Evolutionary conservation across 2,888 invertebrate genomes (phyloP).

Genomic region (Enchytraeus crypticus): DNA sequence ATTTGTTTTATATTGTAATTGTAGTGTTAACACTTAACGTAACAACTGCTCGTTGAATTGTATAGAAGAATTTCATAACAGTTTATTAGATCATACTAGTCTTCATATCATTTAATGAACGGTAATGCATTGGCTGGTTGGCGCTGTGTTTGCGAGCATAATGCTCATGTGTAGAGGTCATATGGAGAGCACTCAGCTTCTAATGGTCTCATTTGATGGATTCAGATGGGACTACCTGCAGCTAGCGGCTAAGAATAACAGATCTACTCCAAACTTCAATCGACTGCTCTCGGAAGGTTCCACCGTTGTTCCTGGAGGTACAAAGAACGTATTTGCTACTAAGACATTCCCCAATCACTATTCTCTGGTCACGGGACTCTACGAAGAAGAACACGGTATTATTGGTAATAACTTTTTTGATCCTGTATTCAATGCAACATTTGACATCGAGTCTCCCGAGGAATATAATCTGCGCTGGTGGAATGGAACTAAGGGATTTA

Average conservation of each 20-base stretch:
- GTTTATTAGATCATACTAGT: no score
- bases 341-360: slow-evolving; percentile 70
- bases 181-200: slow-evolving; percentile 48
- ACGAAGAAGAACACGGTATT: slow-evolving; percentile 63
- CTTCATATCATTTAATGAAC: no score
- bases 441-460: slow-evolving; percentile 14
- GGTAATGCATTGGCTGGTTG: no score
- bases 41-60: no score
- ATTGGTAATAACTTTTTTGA: slow-evolving; percentile 59
- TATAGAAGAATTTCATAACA: no score
- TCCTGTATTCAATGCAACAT: slow-evolving; percentile 39
- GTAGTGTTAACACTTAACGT: no score
- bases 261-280: slow-evolving; percentile 56
- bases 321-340: slow-evolving; percentile 49
- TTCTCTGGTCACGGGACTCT: slow-evolving; percentile 57
- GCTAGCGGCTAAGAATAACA: slow-evolving; percentile 32
- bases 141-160: no score
- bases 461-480: slow-evolving; percentile 52
- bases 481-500: slow-evolving; percentile 12
- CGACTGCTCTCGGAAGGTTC: slow-evolving; percentile 55
- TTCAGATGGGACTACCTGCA: slow-evolving; percentile 62
- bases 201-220: slow-evolving; percentile 64
- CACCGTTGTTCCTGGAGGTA: slow-evolving; percentile 51
- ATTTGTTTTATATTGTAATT: no score
- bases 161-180: no score